These are phyloP conservation scores for Rhegmatorhina hoffmannsi DNA, from an alignment of 2,113 vertebrate genomes.

Conservation along the genomic window DNA sequence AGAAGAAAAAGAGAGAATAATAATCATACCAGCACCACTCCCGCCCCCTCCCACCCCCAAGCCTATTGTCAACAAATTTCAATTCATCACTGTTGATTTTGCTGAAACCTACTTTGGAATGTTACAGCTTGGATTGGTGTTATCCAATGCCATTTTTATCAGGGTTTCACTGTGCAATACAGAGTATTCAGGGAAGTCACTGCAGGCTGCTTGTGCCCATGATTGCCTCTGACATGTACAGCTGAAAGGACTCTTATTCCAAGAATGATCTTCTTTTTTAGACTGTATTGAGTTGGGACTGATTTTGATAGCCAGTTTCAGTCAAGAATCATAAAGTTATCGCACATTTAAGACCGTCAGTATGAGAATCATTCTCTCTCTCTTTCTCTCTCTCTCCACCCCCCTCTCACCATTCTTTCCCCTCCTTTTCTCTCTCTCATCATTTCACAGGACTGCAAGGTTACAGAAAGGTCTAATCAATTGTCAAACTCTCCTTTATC, in stretches of 20 bases:
- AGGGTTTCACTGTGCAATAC: slow-evolving; percentile 67
- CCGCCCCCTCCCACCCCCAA: background rate
- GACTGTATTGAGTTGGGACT: slow-evolving; percentile 80
- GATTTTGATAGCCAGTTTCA: slow-evolving; percentile 88
- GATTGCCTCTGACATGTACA: slow-evolving; percentile 79
- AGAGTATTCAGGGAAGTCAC: slow-evolving; percentile 71
- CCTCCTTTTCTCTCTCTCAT: slow-evolving; percentile 73
- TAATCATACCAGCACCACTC: background rate
- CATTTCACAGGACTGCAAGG: slow-evolving; percentile 82
- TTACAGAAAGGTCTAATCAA: slow-evolving; percentile 88
- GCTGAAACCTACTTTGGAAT: slow-evolving; percentile 72
- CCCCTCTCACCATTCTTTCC: slow-evolving; percentile 33
- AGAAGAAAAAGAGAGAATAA: slow-evolving; percentile 55
- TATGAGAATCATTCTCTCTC: slow-evolving; percentile 76
- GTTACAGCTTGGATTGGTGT: slow-evolving; percentile 68
- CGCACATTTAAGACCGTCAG: slow-evolving; percentile 82
- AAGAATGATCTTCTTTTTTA: slow-evolving; percentile 78
- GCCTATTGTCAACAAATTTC: slow-evolving; percentile 64
- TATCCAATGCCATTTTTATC: slow-evolving; percentile 80
- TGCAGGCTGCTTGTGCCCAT: slow-evolving; percentile 64
- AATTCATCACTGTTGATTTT: slow-evolving; percentile 78
- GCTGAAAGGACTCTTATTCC: slow-evolving; percentile 76
- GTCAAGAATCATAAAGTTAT: slow-evolving; percentile 87
- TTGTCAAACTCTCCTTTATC: slow-evolving; percentile 87
- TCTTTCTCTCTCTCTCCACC: slow-evolving; percentile 37